These are phyloP conservation scores for Drosophila rubida DNA, from an alignment of 2,888 invertebrate genomes.

Conservation along the genomic window DNA sequence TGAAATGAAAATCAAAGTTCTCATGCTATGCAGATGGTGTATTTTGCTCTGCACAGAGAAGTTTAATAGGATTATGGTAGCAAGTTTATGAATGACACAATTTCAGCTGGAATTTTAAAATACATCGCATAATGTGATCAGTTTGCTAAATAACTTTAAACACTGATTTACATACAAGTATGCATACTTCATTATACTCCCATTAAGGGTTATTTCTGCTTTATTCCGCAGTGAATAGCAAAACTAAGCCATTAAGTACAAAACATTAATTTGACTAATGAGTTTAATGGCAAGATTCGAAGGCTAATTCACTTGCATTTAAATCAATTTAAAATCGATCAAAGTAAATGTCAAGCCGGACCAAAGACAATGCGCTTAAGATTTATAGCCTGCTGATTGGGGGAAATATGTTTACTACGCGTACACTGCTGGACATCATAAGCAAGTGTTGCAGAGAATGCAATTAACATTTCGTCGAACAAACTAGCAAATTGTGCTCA, in stretches of 20 bases:
- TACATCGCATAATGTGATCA: too few relatives aligned
- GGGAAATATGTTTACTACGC: background rate
- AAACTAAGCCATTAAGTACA: background rate
- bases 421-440: too few relatives aligned
- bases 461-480: slow-evolving; percentile 13
- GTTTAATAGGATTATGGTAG: too few relatives aligned
- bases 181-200: background rate
- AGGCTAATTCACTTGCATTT: background rate
- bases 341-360: background rate
- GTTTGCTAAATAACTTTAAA: too few relatives aligned
- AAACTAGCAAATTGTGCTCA: slow-evolving; percentile 3
- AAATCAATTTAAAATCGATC: background rate
- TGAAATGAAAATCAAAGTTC: too few relatives aligned
- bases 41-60: too few relatives aligned
- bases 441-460: slow-evolving; percentile 6
- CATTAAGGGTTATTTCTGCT: too few relatives aligned
- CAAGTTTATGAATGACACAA: too few relatives aligned
- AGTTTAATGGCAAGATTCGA: background rate
- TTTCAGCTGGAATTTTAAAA: too few relatives aligned
- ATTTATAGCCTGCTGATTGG: background rate
- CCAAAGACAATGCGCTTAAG: background rate
- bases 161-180: too few relatives aligned
- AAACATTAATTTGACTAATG: background rate
- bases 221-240: background rate
- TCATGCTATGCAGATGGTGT: too few relatives aligned